phyloP scores from a whole-genome alignment of 2,113 vertebrate species.

The Scomber colias region DNA sequence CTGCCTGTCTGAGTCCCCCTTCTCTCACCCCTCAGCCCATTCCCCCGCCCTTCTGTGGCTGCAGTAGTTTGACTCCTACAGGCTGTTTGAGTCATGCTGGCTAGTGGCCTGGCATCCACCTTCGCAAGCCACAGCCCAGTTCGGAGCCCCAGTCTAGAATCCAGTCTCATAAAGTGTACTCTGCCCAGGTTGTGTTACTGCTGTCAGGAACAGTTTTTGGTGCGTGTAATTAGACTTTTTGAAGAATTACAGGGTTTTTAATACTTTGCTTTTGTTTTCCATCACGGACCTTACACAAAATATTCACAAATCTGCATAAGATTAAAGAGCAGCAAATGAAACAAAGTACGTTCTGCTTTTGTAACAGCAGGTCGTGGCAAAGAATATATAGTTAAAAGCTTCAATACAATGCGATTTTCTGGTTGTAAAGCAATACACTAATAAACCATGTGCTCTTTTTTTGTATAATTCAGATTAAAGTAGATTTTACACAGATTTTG shows the following conservation, averaged over 20 bases:
- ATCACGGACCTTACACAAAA: not conserved
- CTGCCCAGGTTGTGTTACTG: conserved; percentile 21
- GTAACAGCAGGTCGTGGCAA: not conserved
- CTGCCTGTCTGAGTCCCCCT: conserved; percentile 79
- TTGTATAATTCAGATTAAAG: not conserved
- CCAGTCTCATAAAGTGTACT: conserved; percentile 22
- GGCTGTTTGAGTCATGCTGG: conserved; percentile 74
- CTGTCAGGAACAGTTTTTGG: conserved; percentile 12
- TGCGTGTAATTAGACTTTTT: not conserved
- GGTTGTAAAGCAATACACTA: not conserved
- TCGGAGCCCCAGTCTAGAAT: conserved; percentile 28
- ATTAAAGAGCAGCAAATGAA: not conserved
- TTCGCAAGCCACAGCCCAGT: conserved; percentile 56
- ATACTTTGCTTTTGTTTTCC: not conserved
- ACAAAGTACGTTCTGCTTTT: not conserved
- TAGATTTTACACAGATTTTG: not conserved
- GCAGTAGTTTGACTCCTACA: conserved; percentile 74
- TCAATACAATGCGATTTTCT: not conserved
- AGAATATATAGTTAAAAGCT: not conserved
- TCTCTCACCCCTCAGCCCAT: conserved; percentile 23
- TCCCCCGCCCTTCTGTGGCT: conserved; percentile 48
- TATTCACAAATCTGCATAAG: not conserved
- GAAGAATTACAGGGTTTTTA: not conserved
- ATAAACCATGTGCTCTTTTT: not conserved
- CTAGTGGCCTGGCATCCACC: conserved; percentile 63